These are phyloP conservation scores for Bombus vancouverensis DNA, from an alignment of 1,140 invertebrate genomes.

Conservation along the genomic window DNA sequence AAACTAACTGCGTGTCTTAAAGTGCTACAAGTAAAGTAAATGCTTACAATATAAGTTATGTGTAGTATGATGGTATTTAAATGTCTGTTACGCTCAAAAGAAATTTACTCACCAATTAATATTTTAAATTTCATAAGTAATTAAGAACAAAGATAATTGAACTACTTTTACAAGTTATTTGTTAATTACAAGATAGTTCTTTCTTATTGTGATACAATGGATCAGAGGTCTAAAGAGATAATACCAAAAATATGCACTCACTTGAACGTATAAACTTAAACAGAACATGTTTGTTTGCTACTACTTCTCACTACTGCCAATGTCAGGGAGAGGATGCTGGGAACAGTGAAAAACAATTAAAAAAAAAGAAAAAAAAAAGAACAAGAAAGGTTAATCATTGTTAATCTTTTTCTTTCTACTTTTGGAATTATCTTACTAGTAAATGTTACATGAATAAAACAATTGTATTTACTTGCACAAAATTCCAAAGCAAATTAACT, in stretches of 20 bases:
- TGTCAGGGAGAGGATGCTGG: constrained; percentile 61
- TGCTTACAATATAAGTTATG: constrained; percentile 18
- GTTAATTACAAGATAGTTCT: constrained; percentile 20
- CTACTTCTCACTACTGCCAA: constrained; percentile 61
- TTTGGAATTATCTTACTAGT: constrained; percentile 35
- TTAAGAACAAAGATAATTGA: constrained; percentile 17
- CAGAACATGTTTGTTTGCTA: constrained; percentile 50
- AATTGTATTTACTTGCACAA: constrained; percentile 29
- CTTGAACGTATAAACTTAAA: constrained; percentile 53
- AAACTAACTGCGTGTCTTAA: not conserved
- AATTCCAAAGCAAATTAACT: constrained; percentile 27
- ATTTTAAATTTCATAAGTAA: constrained; percentile 25
- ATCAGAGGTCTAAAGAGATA: constrained; percentile 41
- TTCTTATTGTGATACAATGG: constrained; percentile 17
- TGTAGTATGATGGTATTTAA: constrained; percentile 10
- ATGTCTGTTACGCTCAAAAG: not conserved
- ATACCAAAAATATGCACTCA: constrained; percentile 55
- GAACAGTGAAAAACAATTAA: constrained; percentile 63
- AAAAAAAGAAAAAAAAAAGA: constrained; percentile 60
- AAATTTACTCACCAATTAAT: constrained; percentile 48
- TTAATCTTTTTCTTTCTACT: constrained; percentile 37
- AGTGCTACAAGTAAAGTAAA: constrained; percentile 15
- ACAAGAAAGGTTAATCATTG: constrained; percentile 45
- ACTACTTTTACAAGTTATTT: constrained; percentile 13
- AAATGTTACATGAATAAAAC: constrained; percentile 43